These are phyloP conservation scores for Thymelicus lineola DNA, from an alignment of 2,888 invertebrate species.

Conservation along the genomic window DNA sequence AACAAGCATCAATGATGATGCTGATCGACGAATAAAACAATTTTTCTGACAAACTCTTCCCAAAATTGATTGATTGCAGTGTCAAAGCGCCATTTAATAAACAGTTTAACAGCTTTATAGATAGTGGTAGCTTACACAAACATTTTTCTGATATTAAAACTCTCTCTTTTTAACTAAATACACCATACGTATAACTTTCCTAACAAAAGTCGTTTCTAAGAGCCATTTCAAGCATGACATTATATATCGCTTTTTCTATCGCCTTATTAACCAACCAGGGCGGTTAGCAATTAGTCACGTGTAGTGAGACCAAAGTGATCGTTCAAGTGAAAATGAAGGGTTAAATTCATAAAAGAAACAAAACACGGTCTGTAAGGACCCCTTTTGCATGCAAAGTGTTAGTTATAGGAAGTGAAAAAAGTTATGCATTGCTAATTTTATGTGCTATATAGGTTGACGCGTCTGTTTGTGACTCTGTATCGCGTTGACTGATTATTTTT, in stretches of 20 bases:
- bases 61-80: no score
- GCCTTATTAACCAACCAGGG: constrained; percentile 24
- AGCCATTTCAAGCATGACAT: constrained; percentile 20
- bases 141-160: no score
- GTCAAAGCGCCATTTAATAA: no score
- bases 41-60: no score
- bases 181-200: neutral
- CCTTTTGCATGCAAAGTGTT: constrained; percentile 12
- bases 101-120: no score
- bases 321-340: constrained; percentile 33
- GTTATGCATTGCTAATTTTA: neutral
- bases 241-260: constrained; percentile 21
- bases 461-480: no score
- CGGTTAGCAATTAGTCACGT: constrained; percentile 34
- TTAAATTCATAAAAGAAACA: constrained; percentile 17
- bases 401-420: constrained; percentile 3
- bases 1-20: no score
- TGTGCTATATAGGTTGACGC: no score
- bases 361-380: constrained; percentile 11
- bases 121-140: no score
- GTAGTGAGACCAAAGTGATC: constrained; percentile 34
- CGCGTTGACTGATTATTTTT: no score
- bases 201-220: constrained; percentile 7
- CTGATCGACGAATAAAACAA: no score
- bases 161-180: no score